Conservation (phyloP, 2,888 invertebrate genomes). For the Kuschelorhynchus macadamiae region DNA sequence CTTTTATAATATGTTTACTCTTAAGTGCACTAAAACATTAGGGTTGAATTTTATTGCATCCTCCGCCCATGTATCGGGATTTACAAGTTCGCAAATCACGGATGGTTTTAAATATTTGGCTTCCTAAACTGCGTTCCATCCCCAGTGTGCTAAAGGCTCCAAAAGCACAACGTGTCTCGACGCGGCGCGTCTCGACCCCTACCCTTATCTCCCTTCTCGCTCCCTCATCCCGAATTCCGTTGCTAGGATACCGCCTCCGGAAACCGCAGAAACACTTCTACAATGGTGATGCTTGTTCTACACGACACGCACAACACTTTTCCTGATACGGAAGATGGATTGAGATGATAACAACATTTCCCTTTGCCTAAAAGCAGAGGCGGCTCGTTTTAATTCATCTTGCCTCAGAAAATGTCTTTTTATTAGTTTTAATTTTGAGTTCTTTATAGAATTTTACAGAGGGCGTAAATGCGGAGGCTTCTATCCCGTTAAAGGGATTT, state of each 20-base stretch:
- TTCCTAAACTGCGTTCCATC: constrained; percentile 3
- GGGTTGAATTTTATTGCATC: too few species aligned
- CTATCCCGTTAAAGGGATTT: too few species aligned
- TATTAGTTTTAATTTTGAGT: too few species aligned
- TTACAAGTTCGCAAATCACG: constrained; percentile 8
- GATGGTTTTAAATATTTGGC: constrained; percentile 25
- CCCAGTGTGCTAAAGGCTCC: constrained; percentile 27
- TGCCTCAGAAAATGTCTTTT: too few species aligned
- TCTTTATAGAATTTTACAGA: too few species aligned
- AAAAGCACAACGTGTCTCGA: constrained; percentile 16
- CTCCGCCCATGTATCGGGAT: background rate
- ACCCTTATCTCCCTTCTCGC: constrained; percentile 43
- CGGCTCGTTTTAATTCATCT: constrained; percentile 35
- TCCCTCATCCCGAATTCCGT: constrained; percentile 55
- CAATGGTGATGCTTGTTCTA: constrained; percentile 70
- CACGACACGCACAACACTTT: constrained; percentile 68
- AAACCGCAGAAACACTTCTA: constrained; percentile 70
- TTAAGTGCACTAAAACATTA: too few species aligned
- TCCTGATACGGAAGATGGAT: constrained; percentile 65
- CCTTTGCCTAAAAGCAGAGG: constrained; percentile 42
- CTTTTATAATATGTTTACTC: too few species aligned
- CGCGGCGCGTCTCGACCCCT: constrained; percentile 53
- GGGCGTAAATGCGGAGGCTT: too few species aligned
- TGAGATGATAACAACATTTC: constrained; percentile 66
- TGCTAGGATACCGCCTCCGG: constrained; percentile 68